These are phyloP conservation scores for Caenorhabditis imperialis DNA, from an alignment of 2,888 invertebrate genomes.

Conservation along the genomic window DNA sequence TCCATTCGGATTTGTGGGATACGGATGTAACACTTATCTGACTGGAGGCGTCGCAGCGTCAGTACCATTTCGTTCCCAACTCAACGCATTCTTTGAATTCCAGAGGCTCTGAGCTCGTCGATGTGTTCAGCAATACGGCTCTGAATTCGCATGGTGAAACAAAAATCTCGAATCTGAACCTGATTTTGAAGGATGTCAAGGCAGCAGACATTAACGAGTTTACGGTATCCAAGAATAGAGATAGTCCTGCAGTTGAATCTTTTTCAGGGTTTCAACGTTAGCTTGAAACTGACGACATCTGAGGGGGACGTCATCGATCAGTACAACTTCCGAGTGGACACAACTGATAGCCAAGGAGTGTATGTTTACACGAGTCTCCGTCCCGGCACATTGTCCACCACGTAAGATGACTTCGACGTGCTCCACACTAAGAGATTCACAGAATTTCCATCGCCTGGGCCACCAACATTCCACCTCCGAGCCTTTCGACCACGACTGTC, in stretches of 20 bases:
- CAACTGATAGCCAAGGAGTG: conserved; percentile 22
- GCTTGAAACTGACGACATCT: conserved; percentile 6
- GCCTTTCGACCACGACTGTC: conserved; percentile 7
- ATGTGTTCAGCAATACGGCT: background rate
- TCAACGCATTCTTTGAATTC: background rate
- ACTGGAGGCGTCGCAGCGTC: conserved; percentile 28
- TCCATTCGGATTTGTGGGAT: conserved; percentile 39
- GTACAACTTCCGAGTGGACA: conserved; percentile 18
- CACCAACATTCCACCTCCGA: conserved; percentile 39
- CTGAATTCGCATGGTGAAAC: conserved; percentile 25
- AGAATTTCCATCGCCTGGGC: conserved; percentile 49
- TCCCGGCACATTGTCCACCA: conserved; percentile 22
- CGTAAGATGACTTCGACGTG: conserved; percentile 5
- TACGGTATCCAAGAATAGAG: conserved; percentile 9
- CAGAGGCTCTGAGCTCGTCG: conserved; percentile 3
- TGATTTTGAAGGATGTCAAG: conserved; percentile 17
- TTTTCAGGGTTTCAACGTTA: conserved; percentile 34
- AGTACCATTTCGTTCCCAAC: background rate
- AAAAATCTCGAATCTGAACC: conserved; percentile 25
- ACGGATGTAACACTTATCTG: conserved; percentile 31
- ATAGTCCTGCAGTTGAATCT: background rate
- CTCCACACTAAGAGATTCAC: background rate
- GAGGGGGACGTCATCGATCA: conserved; percentile 22
- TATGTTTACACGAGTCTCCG: conserved; percentile 22
- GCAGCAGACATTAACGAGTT: conserved; percentile 10